Percentiles rank a stretch among this genome's conserved stretches.
These are phyloP conservation scores for Amphiprion percula DNA, from an alignment of 2,113 vertebrate species.

Conservation along the genomic window DNA sequence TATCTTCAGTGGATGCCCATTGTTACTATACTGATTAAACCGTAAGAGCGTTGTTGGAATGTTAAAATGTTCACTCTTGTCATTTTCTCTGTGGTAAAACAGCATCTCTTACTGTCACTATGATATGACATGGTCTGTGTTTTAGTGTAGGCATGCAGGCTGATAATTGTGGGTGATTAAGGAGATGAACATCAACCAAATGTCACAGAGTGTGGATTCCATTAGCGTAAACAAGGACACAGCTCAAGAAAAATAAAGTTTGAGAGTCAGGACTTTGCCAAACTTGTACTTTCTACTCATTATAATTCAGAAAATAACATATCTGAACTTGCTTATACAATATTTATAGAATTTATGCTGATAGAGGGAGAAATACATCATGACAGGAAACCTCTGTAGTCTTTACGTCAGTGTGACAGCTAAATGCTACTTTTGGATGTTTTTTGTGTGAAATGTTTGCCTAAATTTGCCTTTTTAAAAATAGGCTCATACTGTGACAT, in stretches of 20 bases:
- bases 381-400: conserved; percentile 4
- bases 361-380: conserved; percentile 24
- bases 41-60: background rate
- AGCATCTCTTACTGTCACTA: background rate
- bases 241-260: background rate
- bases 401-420: conserved; percentile 28
- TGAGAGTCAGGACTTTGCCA: background rate
- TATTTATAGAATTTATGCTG: conserved; percentile 30
- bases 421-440: conserved; percentile 29
- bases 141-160: background rate
- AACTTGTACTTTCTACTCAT: background rate
- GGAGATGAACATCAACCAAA: background rate
- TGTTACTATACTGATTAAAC: background rate
- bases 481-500: conserved; percentile 46
- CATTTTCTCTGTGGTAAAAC: background rate
- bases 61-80: background rate
- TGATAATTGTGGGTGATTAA: background rate
- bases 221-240: background rate
- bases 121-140: background rate
- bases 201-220: background rate
- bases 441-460: conserved; percentile 48
- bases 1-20: background rate
- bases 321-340: conserved; percentile 10
- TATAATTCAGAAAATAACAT: conserved; percentile 28
- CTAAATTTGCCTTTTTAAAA: conserved; percentile 35